These are phyloP conservation scores for Sinonovacula constricta DNA, from an alignment of 1,140 invertebrate genomes.

Conservation along the genomic window DNA sequence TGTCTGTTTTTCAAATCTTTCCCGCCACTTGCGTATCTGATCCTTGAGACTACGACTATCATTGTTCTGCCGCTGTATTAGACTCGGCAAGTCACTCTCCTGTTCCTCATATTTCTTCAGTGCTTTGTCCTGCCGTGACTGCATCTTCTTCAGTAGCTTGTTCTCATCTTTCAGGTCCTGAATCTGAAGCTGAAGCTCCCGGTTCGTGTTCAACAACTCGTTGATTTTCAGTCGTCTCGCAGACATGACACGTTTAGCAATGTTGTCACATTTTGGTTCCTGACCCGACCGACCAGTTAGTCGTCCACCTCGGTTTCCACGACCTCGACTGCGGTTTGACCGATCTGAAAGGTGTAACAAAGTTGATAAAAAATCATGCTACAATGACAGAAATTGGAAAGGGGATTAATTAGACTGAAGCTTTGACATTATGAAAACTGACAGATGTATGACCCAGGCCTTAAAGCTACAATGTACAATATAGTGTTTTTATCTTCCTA, in stretches of 20 bases:
- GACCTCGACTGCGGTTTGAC: slow-evolving; percentile 33
- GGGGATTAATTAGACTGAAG: too few species aligned
- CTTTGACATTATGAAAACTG: too few species aligned
- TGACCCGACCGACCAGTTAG: slow-evolving; percentile 33
- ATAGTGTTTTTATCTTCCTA: too few species aligned
- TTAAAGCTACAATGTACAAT: too few species aligned
- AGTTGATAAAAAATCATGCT: too few species aligned
- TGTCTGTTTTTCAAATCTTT: slow-evolving; percentile 70
- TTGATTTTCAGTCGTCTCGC: slow-evolving; percentile 72
- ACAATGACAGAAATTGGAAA: too few species aligned
- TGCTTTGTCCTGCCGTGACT: slow-evolving; percentile 70
- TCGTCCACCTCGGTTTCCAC: slow-evolving; percentile 26
- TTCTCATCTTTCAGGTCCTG: slow-evolving; percentile 73
- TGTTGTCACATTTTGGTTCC: slow-evolving; percentile 59
- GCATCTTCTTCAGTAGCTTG: slow-evolving; percentile 70
- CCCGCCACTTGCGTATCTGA: slow-evolving; percentile 70
- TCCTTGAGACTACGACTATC: slow-evolving; percentile 72
- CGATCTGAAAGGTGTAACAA: slow-evolving; percentile 50
- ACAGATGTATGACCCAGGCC: too few species aligned
- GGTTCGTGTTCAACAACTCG: slow-evolving; percentile 72
- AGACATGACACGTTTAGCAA: slow-evolving; percentile 72
- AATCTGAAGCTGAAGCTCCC: slow-evolving; percentile 62
- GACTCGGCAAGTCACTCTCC: slow-evolving; percentile 73
- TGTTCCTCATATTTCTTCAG: slow-evolving; percentile 71
- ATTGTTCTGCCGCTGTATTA: slow-evolving; percentile 73